Percentiles rank a stretch among this genome's conserved stretches.
phyloP scores from a whole-genome alignment of 2,113 vertebrate genomes.

The Rhizomys pruinosus region DNA sequence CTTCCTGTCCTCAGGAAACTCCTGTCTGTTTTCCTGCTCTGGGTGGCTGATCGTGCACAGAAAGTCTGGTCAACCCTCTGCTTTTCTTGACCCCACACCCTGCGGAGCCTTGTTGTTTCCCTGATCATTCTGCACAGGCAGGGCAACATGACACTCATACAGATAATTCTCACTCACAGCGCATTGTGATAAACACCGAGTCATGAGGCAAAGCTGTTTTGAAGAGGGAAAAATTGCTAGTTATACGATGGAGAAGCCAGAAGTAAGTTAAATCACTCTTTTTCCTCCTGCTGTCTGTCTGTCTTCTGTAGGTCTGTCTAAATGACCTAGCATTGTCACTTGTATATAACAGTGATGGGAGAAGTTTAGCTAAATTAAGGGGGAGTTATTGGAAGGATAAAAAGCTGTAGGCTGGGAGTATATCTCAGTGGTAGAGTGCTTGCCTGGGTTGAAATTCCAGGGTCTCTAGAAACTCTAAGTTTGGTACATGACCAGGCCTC shows the following conservation, averaged over 20 bases:
- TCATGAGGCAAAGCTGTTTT: constrained; percentile 37
- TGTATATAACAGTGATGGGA: neutral
- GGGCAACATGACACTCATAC: constrained; percentile 53
- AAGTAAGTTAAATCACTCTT: constrained; percentile 50
- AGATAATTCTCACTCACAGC: constrained; percentile 56
- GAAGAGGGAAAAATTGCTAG: neutral
- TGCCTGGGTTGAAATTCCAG: neutral
- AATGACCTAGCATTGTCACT: neutral
- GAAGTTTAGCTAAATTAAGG: neutral
- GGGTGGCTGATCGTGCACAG: neutral
- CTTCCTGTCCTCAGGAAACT: constrained; percentile 75
- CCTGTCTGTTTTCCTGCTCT: constrained; percentile 74
- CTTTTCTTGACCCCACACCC: constrained; percentile 48
- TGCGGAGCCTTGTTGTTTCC: constrained; percentile 62
- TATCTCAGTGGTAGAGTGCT: neutral
- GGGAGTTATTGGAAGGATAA: neutral
- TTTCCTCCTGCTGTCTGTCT: neutral
- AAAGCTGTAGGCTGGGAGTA: neutral
- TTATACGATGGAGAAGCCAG: neutral
- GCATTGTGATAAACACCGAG: constrained; percentile 60
- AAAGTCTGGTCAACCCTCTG: neutral
- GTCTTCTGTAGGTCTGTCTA: constrained; percentile 26
- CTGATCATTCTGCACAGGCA: constrained; percentile 58
- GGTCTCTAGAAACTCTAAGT: neutral
- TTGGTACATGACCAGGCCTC: neutral